Evolutionary conservation across 2,888 invertebrate genomes (phyloP), one percentile per base, ranked within the genome.

Genomic region (Carabus problematicus): DNA sequence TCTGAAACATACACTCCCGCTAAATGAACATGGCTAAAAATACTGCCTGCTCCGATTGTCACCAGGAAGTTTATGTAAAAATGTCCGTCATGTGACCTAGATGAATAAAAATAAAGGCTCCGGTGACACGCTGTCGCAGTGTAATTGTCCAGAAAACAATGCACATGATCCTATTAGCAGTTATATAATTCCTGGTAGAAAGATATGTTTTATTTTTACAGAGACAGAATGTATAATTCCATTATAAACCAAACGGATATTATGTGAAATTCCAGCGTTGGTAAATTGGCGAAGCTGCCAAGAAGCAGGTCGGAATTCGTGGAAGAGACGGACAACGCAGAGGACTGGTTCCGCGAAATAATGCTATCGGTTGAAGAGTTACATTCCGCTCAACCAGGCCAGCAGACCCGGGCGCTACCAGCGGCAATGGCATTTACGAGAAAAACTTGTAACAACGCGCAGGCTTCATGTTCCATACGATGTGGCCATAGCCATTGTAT

Each of bases 241-340:
- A 6, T 29, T 3, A 29, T 29, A 29, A 29, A 29, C 52, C 41
- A 63, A 63, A 63, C 63, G 63, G 63, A 63, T 63, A 63, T 63
- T 63, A 54, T 49, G 18, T 49, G 19, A 49, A 54, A 63, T 63
- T 63, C 63, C 63, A 29, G 29, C 6, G 29, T 6, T 29, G 29
- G 29, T 29, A 29, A 29, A 29, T 29, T 41, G 12, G 52, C 63
- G 40, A 63, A 47, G 16, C 11, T 39, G 29, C 60, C 12, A 49
- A 62, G 62, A 62, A 62, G 62, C 62, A 60, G 62, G 62, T 62
- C 62, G 54, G 63, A 63, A 63, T 63, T 63, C 63, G 52, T 63
- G 52, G 63, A 63, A 63, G 63, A 52, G 63, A 8, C 8, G 9
- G 6, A 29, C n/a, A n/a, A n/a, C 29, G 7, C 45, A 45, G 18